A percentile compares a stretch with the other conserved stretches of the same genome.
phyloP scores from a whole-genome alignment of 2,113 vertebrate species.

The Cochlearius cochlearius region DNA sequence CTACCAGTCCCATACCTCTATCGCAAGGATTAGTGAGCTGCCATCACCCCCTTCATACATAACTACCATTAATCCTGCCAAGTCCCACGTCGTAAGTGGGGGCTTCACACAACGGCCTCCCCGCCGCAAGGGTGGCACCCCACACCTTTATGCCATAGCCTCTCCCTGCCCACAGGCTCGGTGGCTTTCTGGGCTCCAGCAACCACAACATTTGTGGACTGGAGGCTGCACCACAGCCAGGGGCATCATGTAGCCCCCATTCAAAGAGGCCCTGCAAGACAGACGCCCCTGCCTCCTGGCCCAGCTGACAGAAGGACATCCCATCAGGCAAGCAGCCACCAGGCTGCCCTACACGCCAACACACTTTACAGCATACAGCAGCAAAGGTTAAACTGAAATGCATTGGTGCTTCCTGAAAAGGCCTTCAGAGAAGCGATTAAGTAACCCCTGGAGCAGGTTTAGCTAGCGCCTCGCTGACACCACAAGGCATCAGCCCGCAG shows the following conservation, averaged over 20 bases:
- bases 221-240: neutral
- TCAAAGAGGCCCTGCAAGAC: neutral
- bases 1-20: neutral
- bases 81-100: fast-evolving
- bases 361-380: neutral
- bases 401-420: fast-evolving
- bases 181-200: neutral
- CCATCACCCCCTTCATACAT: neutral
- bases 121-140: fast-evolving
- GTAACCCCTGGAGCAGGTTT: neutral
- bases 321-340: neutral
- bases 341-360: neutral
- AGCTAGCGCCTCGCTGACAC: neutral
- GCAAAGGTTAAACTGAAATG: neutral
- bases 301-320: neutral
- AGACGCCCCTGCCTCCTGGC: fast-evolving
- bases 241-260: fast-evolving
- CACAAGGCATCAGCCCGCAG: neutral
- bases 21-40: neutral
- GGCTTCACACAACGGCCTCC: neutral
- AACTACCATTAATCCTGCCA: neutral
- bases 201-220: neutral
- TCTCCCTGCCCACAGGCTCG: neutral
- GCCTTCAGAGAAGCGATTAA: neutral
- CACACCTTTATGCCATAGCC: fast-evolving